These are phyloP conservation scores for Diadema setosum DNA, from an alignment of 35 echinoderm and acorn worm genomes.

Conservation along the genomic window DNA sequence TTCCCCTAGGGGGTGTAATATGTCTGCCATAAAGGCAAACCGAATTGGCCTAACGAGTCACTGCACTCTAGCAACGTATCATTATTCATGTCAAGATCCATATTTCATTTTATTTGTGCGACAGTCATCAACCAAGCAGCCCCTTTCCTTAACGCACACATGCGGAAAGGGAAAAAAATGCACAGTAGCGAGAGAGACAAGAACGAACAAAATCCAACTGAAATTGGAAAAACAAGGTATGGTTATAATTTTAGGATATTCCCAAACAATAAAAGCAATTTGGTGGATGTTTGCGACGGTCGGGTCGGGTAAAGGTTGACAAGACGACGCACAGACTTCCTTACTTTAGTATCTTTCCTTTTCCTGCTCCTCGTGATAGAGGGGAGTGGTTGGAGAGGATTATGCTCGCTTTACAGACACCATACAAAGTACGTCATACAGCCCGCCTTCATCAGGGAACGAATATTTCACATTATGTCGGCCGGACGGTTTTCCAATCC, in stretches of 20 bases:
- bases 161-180: background rate
- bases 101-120: background rate
- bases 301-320: no score
- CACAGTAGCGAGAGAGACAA: background rate
- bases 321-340: no score
- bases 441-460: background rate
- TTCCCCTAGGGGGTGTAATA: no score
- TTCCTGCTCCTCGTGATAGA: no score
- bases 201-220: background rate
- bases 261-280: background rate
- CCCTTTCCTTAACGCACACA: no score
- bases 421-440: background rate
- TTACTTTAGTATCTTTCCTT: no score
- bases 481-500: background rate
- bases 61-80: slow-evolving; percentile 4
- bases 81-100: no score
- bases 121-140: background rate
- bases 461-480: background rate
- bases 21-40: no score
- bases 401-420: background rate
- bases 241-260: background rate
- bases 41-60: no score
- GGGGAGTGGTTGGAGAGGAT: background rate
- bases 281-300: background rate
- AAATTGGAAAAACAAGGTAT: background rate